Base-by-base conservation (phyloP, 92 coral and sea anemone genomes). In the Parazoanthus atlanticus region DNA sequence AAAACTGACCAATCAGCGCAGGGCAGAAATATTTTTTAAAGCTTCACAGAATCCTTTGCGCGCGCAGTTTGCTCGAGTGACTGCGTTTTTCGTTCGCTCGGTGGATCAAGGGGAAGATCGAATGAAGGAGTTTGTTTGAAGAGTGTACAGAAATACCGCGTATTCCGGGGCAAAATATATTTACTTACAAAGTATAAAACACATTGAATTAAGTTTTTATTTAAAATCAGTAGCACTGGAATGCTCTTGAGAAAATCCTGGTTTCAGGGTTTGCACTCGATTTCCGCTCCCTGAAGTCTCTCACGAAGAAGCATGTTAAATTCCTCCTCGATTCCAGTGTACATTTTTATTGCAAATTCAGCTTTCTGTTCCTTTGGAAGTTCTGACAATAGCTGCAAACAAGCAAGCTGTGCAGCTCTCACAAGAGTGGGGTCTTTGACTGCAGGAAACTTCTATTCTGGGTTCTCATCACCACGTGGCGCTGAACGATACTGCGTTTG, bases 351-450 rank as follows among this genome's bases (percentile, higher is more conserved):
- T 1, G 5, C 73, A 67, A 67, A 67, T 67, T 25, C 73, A 67
- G 73, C 73, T 67, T 69, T 69, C 29, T 69, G 1, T 21, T 69
- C 74, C 74, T 69, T n/a, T 69, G 32, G 74, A 69, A 69, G 28
- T 69, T 69, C 74, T 21, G 74, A 69, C 74, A 69, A n/a, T 32
- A 69, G 74, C 74, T 69, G 74, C 29, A 69, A 69, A 69, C 74
- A 69, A 69, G 74, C 74, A 69, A 69, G 74, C 74, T 4, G 74
- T 8, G 74, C 74, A 69, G 32, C 74, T 69, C 74, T 69, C 13
- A 69, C 74, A 69, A 69, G 29, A 69, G 73, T 67, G 73, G 73
- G 31, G 2, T 67, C 73, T 25, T 67, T 67, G 73, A 52, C 58
- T 19, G 12, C 58, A 12, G 58, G 58, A 12, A 52, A 52, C 58